A percentile compares a stretch with the other conserved stretches of the same genome.
Evolutionary conservation across 2,113 vertebrate species (phyloP).

Genomic region (Psittacara wagleri): DNA sequence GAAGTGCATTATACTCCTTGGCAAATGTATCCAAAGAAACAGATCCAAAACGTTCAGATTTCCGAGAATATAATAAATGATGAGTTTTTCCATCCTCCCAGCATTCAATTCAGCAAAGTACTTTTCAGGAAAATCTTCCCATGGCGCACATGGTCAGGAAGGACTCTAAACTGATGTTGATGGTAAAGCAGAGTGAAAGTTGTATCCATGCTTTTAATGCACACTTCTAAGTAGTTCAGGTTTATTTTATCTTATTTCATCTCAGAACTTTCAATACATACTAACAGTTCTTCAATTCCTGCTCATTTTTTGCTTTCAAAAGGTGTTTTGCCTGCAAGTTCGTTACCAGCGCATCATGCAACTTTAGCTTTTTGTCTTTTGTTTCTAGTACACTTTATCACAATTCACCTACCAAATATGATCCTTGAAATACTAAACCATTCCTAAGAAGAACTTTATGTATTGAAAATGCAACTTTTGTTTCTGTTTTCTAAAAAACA

Average conservation of each 20-base stretch:
- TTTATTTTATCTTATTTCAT: neutral
- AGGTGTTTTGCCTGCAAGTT: neutral
- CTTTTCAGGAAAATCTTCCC: neutral
- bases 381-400: neutral
- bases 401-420: neutral
- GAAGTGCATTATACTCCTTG: neutral
- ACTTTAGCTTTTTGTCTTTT: neutral
- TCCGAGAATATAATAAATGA: neutral
- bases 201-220: neutral
- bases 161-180: neutral
- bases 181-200: neutral
- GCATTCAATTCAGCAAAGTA: neutral
- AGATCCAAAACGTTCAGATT: conserved; percentile 9
- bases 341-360: neutral
- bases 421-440: neutral
- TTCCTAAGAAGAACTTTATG: neutral
- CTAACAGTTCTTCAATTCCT: neutral
- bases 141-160: neutral
- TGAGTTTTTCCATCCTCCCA: neutral
- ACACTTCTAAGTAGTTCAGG: neutral
- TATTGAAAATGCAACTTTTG: neutral
- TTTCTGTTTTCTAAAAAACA: neutral
- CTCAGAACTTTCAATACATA: neutral
- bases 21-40: neutral
- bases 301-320: neutral